Evolutionary conservation across 2,113 vertebrate species (phyloP).

Genomic region (Catharus bicknelli): DNA sequence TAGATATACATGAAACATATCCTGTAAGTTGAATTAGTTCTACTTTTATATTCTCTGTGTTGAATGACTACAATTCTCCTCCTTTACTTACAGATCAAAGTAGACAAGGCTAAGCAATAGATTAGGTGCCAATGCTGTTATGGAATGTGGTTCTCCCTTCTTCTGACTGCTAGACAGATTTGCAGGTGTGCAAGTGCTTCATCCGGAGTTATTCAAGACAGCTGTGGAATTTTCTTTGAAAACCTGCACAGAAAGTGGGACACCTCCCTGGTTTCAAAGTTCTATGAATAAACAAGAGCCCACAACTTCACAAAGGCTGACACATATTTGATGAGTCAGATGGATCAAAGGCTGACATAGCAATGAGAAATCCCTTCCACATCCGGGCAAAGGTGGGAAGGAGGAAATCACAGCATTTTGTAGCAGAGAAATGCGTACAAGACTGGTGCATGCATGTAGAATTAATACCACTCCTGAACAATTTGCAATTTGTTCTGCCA

Average conservation of each 20-base stretch:
- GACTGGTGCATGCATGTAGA: not conserved
- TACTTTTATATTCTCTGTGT: not conserved
- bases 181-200: not conserved
- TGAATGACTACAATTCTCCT: not conserved
- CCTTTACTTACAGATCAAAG: not conserved
- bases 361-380: not conserved
- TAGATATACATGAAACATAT: not conserved
- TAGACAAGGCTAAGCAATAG: not conserved
- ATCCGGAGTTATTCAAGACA: not conserved
- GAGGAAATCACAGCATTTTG: not conserved
- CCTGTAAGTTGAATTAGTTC: not conserved
- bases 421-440: not conserved
- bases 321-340: rapidly evolving
- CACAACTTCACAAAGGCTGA: not conserved
- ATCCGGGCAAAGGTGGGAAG: not conserved
- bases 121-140: not conserved
- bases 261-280: not conserved
- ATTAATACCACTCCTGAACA: not conserved
- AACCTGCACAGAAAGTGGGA: not conserved
- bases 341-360: not conserved
- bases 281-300: not conserved
- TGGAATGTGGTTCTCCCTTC: not conserved
- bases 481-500: not conserved
- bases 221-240: not conserved
- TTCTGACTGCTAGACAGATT: not conserved